phyloP scores from a whole-genome alignment of 2,797 vertebrate genomes.

The Pelodytes ibericus region DNA sequence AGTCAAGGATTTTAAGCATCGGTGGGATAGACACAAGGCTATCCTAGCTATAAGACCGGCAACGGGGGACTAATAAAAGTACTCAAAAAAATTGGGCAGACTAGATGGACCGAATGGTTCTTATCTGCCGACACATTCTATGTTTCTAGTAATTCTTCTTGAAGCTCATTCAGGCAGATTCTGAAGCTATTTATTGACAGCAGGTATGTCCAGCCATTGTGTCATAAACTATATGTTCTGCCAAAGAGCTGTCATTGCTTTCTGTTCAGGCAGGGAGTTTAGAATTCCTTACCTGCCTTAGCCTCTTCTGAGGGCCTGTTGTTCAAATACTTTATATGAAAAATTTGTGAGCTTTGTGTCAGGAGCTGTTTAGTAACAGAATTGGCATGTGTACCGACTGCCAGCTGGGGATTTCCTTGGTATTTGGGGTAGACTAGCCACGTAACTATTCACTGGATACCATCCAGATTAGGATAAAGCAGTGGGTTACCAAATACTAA shows the following conservation, averaged over 20 bases:
- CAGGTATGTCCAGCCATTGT: no score
- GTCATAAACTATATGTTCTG: background rate
- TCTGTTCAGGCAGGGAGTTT: background rate
- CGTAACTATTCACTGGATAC: constrained; percentile 35
- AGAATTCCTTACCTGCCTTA: background rate
- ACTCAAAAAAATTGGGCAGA: no score
- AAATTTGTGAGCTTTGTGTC: background rate
- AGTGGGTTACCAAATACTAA: constrained; percentile 49
- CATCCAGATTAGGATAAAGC: constrained; percentile 41
- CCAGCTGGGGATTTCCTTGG: constrained; percentile 52
- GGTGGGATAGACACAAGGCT: no score
- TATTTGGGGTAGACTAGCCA: constrained; percentile 39
- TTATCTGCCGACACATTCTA: no score
- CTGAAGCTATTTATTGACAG: no score
- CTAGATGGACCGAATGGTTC: no score
- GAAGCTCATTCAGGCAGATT: no score
- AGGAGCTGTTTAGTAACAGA: background rate
- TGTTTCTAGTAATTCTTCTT: no score
- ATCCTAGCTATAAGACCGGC: no score
- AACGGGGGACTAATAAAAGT: no score
- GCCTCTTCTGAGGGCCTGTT: background rate
- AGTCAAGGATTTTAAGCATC: no score
- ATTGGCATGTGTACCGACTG: constrained; percentile 2
- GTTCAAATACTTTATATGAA: background rate
- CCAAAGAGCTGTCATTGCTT: constrained; percentile 23